Evolutionary conservation across 2,797 vertebrate species (phyloP).

Genomic region (Eidolon dupreanum): DNA sequence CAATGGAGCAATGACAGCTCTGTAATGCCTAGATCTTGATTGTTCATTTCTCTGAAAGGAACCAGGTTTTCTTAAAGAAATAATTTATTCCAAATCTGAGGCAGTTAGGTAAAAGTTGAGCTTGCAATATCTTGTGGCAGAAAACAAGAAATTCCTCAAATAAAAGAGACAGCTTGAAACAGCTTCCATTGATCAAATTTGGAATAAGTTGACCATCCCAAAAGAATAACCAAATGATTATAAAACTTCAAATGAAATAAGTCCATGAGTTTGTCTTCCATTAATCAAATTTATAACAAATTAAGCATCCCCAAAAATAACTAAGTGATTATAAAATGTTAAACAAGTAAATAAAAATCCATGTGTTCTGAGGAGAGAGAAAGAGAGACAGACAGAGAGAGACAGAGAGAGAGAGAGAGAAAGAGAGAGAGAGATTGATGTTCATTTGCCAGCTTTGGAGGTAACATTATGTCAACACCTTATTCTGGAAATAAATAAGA

Average conservation of each 20-base stretch:
- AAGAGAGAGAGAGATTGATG: background rate
- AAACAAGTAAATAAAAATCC: background rate
- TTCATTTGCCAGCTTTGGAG: background rate
- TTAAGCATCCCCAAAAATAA: background rate
- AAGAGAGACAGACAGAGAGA: background rate
- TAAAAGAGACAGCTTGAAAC: background rate
- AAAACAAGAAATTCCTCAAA: background rate
- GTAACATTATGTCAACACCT: background rate
- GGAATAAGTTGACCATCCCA: background rate
- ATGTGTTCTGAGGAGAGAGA: background rate
- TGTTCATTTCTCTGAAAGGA: background rate
- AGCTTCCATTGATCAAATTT: slow-evolving; percentile 21
- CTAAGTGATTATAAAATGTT: background rate
- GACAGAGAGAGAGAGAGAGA: background rate
- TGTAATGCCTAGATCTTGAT: background rate
- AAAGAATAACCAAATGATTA: background rate
- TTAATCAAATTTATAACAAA: background rate
- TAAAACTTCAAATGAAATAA: background rate
- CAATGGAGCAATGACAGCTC: background rate
- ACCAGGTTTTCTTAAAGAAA: slow-evolving; percentile 13
- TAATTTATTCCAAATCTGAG: background rate
- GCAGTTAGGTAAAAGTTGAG: background rate
- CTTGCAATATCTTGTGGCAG: background rate
- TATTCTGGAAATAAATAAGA: slow-evolving; percentile 30
- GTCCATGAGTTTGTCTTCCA: background rate